A percentile compares a stretch with the other conserved stretches of the same genome.
Conservation (phyloP, 2,797 vertebrate species). For the Neostethus bicornis region DNA sequence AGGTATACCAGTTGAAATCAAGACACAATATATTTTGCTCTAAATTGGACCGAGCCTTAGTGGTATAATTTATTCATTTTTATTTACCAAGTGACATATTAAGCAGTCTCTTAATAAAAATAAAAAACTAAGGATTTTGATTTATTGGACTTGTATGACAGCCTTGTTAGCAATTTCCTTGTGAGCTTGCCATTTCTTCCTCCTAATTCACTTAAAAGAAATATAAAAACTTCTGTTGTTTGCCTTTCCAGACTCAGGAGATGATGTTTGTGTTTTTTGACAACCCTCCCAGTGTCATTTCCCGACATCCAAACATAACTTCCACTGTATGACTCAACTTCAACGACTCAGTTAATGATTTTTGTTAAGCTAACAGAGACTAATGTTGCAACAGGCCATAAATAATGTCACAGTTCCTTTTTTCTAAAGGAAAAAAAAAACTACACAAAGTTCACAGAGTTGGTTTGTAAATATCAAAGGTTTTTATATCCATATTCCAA, state of each 20-base stretch:
- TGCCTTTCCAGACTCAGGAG: background rate
- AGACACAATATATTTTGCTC: background rate
- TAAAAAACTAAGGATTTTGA: no score
- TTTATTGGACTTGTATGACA: background rate
- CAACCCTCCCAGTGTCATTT: background rate
- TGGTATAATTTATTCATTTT: background rate
- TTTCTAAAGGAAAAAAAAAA: no score
- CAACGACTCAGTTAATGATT: background rate
- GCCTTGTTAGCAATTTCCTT: background rate
- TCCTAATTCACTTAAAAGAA: background rate
- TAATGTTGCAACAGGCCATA: background rate
- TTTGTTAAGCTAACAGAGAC: background rate
- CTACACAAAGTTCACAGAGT: no score
- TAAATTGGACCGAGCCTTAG: background rate
- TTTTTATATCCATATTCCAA: no score
- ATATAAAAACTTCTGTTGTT: background rate
- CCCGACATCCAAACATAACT: slow-evolving; percentile 1
- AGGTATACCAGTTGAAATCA: slow-evolving; percentile 2
- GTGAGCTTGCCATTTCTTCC: background rate
- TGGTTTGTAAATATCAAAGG: no score
- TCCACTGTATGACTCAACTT: background rate
- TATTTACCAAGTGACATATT: background rate
- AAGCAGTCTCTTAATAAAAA: background rate
- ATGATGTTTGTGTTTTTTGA: no score
- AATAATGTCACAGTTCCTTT: background rate